phyloP scores from a whole-genome alignment of 2,113 vertebrate genomes.

The Lota lota region DNA sequence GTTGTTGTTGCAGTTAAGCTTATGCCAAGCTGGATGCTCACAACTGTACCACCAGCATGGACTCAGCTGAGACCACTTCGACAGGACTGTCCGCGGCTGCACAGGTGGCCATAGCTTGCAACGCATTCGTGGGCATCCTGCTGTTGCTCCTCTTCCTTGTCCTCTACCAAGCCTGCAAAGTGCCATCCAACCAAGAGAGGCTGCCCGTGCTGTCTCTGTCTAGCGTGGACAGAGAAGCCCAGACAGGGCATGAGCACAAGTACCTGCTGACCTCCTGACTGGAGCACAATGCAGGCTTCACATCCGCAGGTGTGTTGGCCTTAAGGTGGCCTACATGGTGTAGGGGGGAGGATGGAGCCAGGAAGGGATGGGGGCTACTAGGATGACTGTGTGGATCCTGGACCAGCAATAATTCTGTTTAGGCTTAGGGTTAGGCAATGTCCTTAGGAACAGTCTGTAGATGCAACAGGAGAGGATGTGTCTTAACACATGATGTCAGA shows the following conservation, averaged over 20 bases:
- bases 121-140: conserved; percentile 69
- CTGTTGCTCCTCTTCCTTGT: conserved; percentile 73
- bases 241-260: conserved; percentile 66
- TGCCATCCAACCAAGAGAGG: conserved; percentile 75
- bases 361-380: conserved; percentile 2
- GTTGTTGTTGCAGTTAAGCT: no score
- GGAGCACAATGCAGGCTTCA: conserved; percentile 24
- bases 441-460: no score
- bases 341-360: not conserved
- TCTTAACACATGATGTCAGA: no score
- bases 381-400: not conserved
- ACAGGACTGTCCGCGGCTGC: conserved; percentile 71
- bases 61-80: conserved; percentile 30
- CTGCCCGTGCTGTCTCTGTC: conserved; percentile 56
- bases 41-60: conserved; percentile 44
- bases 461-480: no score
- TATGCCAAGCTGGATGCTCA: no score
- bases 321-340: not conserved
- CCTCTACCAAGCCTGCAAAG: conserved; percentile 74
- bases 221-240: conserved; percentile 36
- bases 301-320: not conserved
- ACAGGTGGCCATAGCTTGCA: conserved; percentile 76
- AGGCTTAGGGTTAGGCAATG: no score
- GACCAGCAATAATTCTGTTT: not conserved
- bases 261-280: conserved; percentile 73